phyloP scores from a whole-genome alignment of 2,797 vertebrate species.

The Momotus momota region DNA sequence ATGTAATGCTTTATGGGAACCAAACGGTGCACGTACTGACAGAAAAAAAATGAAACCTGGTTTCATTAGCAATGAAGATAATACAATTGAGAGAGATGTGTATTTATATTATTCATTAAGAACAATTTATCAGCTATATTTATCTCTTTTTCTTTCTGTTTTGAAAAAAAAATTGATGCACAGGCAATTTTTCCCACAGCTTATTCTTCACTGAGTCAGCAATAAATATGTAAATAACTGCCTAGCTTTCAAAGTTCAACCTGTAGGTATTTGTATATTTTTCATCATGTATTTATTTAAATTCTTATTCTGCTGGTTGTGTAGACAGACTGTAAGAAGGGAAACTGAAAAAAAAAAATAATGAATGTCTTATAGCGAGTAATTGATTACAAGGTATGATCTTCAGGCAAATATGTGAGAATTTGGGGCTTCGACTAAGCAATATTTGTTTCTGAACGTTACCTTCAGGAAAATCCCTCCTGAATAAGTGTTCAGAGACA shows the following conservation, averaged over 20 bases:
- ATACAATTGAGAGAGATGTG: not conserved
- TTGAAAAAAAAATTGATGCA: not conserved
- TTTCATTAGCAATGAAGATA: not conserved
- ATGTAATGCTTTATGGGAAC: not conserved
- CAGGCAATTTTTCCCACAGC: not conserved
- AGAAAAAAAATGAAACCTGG: not conserved
- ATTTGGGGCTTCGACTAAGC: not conserved
- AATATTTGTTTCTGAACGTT: not conserved
- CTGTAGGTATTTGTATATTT: not conserved
- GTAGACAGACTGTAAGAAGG: not conserved
- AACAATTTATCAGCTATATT: not conserved
- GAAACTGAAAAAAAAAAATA: not conserved
- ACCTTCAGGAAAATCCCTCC: not conserved
- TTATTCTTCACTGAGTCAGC: not conserved
- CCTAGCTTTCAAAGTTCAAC: constrained; percentile 1
- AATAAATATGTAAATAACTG: not conserved
- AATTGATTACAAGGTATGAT: not conserved
- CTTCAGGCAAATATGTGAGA: not conserved
- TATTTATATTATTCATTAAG: not conserved
- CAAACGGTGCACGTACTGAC: not conserved
- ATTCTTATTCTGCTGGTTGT: not conserved
- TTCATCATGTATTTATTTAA: not conserved
- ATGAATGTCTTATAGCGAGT: not conserved
- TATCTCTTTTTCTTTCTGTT: not conserved
- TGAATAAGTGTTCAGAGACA: not conserved